These are phyloP conservation scores for Lampropteryx suffumata DNA, from an alignment of 2,888 invertebrate species.

Conservation along the genomic window DNA sequence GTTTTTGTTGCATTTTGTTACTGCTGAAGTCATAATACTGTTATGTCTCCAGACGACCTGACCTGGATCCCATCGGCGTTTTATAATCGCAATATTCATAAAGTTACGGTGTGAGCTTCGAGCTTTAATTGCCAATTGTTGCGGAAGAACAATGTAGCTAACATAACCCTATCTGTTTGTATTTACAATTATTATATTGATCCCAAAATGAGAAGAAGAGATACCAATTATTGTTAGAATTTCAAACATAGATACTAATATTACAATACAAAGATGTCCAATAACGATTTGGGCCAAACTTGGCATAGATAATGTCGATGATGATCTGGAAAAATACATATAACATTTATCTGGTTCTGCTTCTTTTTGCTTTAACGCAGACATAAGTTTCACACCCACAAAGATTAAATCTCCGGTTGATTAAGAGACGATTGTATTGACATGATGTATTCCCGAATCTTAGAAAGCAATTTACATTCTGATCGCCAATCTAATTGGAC, in stretches of 20 bases:
- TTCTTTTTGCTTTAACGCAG: neutral
- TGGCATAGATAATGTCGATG: too few species aligned
- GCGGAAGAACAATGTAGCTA: slow-evolving; percentile 43
- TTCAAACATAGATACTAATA: too few species aligned
- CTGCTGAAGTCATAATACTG: slow-evolving; percentile 26
- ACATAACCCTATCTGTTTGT: slow-evolving; percentile 28
- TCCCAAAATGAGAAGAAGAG: too few species aligned
- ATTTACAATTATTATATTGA: neutral
- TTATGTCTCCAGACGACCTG: slow-evolving; percentile 47
- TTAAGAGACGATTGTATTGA: slow-evolving; percentile 1
- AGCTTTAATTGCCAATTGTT: slow-evolving; percentile 57
- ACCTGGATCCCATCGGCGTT: slow-evolving; percentile 54
- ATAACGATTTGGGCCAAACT: too few species aligned
- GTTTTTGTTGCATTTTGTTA: too few species aligned
- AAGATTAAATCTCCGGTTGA: neutral
- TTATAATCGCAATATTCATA: slow-evolving; percentile 53
- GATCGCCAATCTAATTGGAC: slow-evolving; percentile 21
- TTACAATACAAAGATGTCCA: too few species aligned
- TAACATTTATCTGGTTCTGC: too few species aligned
- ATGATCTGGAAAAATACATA: too few species aligned
- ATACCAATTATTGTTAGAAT: too few species aligned
- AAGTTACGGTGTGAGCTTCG: slow-evolving; percentile 56
- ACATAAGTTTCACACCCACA: too few species aligned
- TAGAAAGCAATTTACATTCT: slow-evolving; percentile 18
- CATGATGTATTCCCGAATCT: slow-evolving; percentile 16